Evolutionary conservation across 2,797 vertebrate genomes (phyloP).

Genomic region (Microctenopoma lineatum): DNA sequence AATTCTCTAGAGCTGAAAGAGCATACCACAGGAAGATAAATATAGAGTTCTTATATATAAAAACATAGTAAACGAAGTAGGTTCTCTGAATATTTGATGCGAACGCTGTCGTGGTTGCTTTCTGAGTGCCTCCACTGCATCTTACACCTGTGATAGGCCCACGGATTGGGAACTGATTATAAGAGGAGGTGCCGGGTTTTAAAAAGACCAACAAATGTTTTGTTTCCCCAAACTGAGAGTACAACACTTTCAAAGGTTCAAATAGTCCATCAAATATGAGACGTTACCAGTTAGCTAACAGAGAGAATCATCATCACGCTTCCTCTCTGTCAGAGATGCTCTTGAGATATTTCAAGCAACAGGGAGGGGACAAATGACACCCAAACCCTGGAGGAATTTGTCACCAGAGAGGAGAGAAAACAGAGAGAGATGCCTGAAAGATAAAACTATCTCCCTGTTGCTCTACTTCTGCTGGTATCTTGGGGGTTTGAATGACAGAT

Average conservation of each 20-base stretch:
- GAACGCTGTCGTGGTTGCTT: too few relatives aligned
- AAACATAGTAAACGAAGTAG: neutral
- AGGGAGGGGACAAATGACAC: constrained; percentile 40
- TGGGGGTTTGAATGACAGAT: constrained; percentile 45
- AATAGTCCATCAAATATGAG: constrained; percentile 13
- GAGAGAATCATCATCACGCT: constrained; percentile 2
- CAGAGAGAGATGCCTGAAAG: constrained; percentile 46
- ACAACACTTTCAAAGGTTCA: constrained; percentile 14
- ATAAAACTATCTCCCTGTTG: constrained; percentile 57
- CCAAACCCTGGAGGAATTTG: constrained; percentile 53
- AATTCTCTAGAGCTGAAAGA: neutral
- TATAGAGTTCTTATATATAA: neutral
- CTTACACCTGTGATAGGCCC: neutral
- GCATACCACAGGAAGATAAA: neutral
- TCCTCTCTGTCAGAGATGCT: constrained; percentile 31
- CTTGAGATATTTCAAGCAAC: constrained; percentile 33
- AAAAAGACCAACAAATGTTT: constrained; percentile 1
- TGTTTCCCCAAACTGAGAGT: constrained; percentile 1
- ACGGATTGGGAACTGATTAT: neutral
- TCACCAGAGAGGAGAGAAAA: constrained; percentile 44
- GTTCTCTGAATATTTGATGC: neutral
- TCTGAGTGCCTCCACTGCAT: neutral
- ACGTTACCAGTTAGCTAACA: constrained; percentile 27
- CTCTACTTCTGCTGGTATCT: constrained; percentile 41
- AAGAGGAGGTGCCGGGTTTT: neutral